Conservation (phyloP, 2,797 vertebrate genomes). For the Hyperoplus immaculatus region DNA sequence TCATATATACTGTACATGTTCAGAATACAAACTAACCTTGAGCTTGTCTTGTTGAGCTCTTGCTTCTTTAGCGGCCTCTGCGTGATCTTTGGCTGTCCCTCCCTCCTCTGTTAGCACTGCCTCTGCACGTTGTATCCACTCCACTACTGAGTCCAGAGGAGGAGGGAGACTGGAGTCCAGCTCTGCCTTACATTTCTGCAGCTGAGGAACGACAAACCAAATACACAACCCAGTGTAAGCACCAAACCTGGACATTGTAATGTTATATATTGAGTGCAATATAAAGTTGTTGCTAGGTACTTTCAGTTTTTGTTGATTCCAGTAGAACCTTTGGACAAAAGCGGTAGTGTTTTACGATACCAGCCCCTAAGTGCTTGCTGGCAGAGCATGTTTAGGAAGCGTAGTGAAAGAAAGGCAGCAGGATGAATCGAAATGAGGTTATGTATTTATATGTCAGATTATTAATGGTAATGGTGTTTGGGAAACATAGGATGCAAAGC, state of each 20-base stretch:
- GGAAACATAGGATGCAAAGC: no score
- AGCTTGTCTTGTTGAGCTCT: slow-evolving; percentile 83
- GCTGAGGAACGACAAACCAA: slow-evolving; percentile 73
- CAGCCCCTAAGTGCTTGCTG: no score
- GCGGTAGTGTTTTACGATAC: no score
- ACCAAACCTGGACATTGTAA: background rate
- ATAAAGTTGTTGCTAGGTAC: no score
- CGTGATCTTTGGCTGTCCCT: slow-evolving; percentile 73
- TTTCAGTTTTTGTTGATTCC: no score
- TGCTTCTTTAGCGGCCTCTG: slow-evolving; percentile 77
- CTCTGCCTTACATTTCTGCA: slow-evolving; percentile 82
- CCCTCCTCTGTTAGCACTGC: slow-evolving; percentile 76
- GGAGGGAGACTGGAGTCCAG: slow-evolving; percentile 87
- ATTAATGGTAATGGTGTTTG: no score
- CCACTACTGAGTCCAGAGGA: slow-evolving; percentile 81
- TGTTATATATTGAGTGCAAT: background rate
- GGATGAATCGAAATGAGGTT: no score
- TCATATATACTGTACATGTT: background rate
- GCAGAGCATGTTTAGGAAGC: no score
- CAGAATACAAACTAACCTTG: slow-evolving; percentile 81
- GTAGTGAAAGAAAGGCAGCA: no score
- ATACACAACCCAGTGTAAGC: background rate
- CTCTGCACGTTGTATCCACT: slow-evolving; percentile 88
- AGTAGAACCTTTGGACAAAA: no score
- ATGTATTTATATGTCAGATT: no score